A percentile compares a stretch with the other conserved stretches of the same genome.
Conservation (phyloP, 2,797 vertebrate genomes). For the Macropodus opercularis region DNA sequence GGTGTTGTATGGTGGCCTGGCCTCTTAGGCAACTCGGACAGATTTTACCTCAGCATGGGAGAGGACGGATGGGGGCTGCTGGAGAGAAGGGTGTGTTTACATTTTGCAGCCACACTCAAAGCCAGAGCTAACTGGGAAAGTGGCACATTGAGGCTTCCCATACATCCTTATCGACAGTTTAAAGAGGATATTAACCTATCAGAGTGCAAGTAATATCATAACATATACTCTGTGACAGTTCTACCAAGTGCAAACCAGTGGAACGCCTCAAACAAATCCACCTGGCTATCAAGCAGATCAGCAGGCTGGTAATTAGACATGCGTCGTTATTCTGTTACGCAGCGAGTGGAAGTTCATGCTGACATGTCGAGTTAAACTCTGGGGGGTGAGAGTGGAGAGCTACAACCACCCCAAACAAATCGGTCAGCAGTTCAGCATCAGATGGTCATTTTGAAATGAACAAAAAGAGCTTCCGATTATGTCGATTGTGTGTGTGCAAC, state of each 20-base stretch:
- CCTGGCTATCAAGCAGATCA: neutral
- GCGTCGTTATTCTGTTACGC: neutral
- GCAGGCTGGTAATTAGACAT: too few species aligned
- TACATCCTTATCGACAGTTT: conserved; percentile 1
- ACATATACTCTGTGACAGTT: too few species aligned
- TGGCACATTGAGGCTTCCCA: conserved; percentile 6
- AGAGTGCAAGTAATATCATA: too few species aligned
- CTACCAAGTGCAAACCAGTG: too few species aligned
- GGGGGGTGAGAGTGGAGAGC: neutral
- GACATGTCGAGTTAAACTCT: neutral
- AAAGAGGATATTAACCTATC: neutral
- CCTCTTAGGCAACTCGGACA: conserved; percentile 37
- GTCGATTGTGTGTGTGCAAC: neutral
- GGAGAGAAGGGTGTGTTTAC: conserved; percentile 38
- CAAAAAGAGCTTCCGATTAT: conserved; percentile 15
- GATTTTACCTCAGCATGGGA: conserved; percentile 39
- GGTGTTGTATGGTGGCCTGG: conserved; percentile 65
- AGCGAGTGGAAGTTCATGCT: neutral
- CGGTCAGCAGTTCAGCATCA: too few species aligned
- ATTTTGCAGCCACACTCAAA: conserved; percentile 51
- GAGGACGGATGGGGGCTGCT: neutral
- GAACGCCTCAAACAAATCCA: too few species aligned
- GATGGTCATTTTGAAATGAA: conserved; percentile 23
- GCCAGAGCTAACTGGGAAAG: conserved; percentile 14
- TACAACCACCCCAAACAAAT: conserved; percentile 13